Evolutionary conservation across 2,888 invertebrate species (phyloP).

Genomic region (Phyllotreta cruciferae): DNA sequence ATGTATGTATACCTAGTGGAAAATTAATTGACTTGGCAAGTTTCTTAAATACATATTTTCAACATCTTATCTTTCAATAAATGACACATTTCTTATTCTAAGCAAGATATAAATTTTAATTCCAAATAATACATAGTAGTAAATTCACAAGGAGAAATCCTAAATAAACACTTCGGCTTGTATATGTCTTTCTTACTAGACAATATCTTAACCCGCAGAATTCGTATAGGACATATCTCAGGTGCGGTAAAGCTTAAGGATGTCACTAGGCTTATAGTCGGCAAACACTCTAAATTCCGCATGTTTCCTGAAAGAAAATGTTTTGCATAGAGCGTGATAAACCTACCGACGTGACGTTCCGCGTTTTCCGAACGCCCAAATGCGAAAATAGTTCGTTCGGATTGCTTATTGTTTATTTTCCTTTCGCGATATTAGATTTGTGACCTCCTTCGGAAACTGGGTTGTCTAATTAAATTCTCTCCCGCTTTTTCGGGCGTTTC

Average conservation of each 20-base stretch:
- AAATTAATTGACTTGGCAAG: no score
- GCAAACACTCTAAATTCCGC: constrained; percentile 5
- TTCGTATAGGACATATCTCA: constrained; percentile 14
- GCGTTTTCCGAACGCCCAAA: neutral
- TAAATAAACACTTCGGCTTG: neutral
- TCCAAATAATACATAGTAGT: neutral
- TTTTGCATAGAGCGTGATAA: constrained; percentile 2
- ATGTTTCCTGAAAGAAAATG: neutral
- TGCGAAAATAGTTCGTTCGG: no score
- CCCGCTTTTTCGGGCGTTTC: neutral
- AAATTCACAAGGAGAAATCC: no score
- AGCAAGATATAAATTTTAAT: neutral
- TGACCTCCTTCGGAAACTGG: no score
- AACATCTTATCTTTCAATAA: neutral
- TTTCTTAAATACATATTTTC: no score
- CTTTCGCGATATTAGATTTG: no score
- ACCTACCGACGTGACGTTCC: neutral
- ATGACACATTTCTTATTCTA: neutral
- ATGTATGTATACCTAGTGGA: no score
- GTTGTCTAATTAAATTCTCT: no score
- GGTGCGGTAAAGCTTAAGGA: constrained; percentile 1
- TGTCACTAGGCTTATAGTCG: constrained; percentile 7
- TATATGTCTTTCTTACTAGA: neutral
- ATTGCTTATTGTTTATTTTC: no score
- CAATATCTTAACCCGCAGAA: constrained; percentile 10